Evolutionary conservation across 2,113 vertebrate genomes (phyloP).

Genomic region (Paralichthys olivaceus): DNA sequence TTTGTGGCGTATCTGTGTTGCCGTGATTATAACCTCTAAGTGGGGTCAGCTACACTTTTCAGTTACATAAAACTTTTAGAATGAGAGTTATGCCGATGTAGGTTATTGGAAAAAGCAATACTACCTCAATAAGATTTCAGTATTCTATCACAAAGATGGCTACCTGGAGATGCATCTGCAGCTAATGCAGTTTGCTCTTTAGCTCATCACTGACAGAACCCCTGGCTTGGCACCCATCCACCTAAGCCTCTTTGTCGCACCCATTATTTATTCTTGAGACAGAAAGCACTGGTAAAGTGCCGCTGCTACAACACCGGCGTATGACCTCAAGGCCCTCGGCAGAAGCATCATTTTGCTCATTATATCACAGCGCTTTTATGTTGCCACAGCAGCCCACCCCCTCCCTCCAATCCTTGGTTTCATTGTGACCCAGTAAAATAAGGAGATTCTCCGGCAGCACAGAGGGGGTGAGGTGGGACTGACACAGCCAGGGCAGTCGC

Average conservation of each 20-base stretch:
- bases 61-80: neutral
- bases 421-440: conserved; percentile 47
- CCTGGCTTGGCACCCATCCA: conserved; percentile 1
- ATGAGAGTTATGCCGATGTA: no score
- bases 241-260: neutral
- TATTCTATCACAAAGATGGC: neutral
- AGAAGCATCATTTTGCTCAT: conserved; percentile 33
- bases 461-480: conserved; percentile 19
- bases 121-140: neutral
- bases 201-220: neutral
- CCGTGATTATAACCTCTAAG: neutral
- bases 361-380: conserved; percentile 38
- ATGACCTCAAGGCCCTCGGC: conserved; percentile 2
- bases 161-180: neutral
- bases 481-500: conserved; percentile 1
- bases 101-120: neutral
- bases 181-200: neutral
- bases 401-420: conserved; percentile 33
- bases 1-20: neutral
- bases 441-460: conserved; percentile 28
- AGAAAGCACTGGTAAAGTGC: neutral
- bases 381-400: conserved; percentile 10
- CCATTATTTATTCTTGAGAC: conserved; percentile 3
- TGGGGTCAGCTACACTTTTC: conserved; percentile 11
- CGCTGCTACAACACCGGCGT: neutral